Base-by-base conservation (phyloP, 2,888 invertebrate genomes). In the Agonopterix alstromeriana region DNA sequence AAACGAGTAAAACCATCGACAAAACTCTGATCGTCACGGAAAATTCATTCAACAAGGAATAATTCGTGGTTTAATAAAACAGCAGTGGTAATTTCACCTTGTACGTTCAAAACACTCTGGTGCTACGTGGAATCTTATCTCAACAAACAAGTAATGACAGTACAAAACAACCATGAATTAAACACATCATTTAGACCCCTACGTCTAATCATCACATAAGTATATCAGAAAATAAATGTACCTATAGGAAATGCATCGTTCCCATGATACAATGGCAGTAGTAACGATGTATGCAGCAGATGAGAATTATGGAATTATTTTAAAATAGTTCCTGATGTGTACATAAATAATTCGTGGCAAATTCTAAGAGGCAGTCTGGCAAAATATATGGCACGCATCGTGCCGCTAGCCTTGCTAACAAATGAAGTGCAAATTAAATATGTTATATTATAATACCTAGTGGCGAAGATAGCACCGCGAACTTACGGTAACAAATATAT, bases 401-500 rank as follows among this genome's bases (percentile, higher is more conserved):
- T 66, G 70, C 63, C 65, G 54, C 65, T 65, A 71, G 64, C 67
- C 59, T 58, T 54, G 61, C 63, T 65, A 64, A 63, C 55, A 46
- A 42, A 45, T 48, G 46, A 35, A 48, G 43, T 10, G 12, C 27
- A 27, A 27, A 47, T 14, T 45, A 48, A 40, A 46, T 35, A 52
- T 43, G 17, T 38, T 42, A 10, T 44, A 54, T 54, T 44, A 14
- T 14, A 17, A 2, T 54, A 55, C 58, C 61, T 70, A 72, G 55
- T 72, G 70, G 69, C 71, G 57, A 70, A 68, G 57, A 55, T 71
- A 73, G 73, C 74, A 75, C 75, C 75, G 63, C 60, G 57, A 58
- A 59, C 46, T 52, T 49, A 55, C 35, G 35, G 12, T 17, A 41
- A 43, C 35, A 45, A 27, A 35, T 42, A 44, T 42, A 44, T 10